A percentile compares a stretch with the other conserved stretches of the same genome.
These are phyloP conservation scores for Bombus affinis DNA, from an alignment of 1,140 invertebrate species.

Conservation along the genomic window DNA sequence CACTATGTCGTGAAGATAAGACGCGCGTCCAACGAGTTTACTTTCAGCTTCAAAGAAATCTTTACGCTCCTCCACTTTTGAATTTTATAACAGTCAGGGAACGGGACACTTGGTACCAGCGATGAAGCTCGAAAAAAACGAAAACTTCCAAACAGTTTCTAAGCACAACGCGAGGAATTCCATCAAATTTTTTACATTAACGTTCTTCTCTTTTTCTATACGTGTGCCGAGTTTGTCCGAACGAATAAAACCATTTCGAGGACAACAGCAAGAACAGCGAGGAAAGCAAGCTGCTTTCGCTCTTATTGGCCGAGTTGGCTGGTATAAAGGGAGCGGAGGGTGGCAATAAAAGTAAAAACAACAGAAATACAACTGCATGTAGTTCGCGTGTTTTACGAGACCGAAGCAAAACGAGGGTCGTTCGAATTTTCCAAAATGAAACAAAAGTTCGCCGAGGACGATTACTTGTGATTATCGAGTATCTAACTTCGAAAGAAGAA, in stretches of 20 bases:
- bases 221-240: background rate
- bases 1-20: too few relatives aligned
- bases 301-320: background rate
- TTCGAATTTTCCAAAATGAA: conserved; percentile 4
- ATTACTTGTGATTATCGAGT: too few relatives aligned
- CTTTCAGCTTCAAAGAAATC: too few relatives aligned
- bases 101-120: too few relatives aligned
- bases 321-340: background rate
- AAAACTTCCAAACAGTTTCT: too few relatives aligned
- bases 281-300: background rate
- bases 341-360: background rate
- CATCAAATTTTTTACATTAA: background rate
- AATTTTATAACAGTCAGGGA: too few relatives aligned
- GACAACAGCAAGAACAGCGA: background rate
- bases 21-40: too few relatives aligned
- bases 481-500: background rate
- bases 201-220: background rate
- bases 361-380: background rate
- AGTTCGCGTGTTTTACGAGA: background rate
- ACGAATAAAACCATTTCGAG: background rate
- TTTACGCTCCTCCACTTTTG: too few relatives aligned
- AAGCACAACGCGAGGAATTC: background rate
- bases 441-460: background rate
- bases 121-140: too few relatives aligned
- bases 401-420: background rate